Evolutionary conservation across 2,888 invertebrate genomes (phyloP), one percentile per base, ranked within the genome.

Genomic region (Galeruca laticollis): DNA sequence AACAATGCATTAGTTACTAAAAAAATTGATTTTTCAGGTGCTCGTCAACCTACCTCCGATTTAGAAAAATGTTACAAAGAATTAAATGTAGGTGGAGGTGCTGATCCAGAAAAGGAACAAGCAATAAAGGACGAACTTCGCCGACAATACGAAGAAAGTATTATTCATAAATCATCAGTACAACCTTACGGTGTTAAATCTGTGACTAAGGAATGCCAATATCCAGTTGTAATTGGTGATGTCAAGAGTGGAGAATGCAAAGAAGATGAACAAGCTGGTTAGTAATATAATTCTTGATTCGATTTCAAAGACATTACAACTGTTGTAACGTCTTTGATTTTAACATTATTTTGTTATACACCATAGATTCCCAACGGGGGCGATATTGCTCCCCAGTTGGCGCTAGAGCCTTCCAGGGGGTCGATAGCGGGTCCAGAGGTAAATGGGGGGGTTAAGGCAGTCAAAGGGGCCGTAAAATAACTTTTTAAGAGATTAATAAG

Each of bases 41-140:
- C 79, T 67, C 64, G 71, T 52, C 33, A 31, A 21, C 76, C 76
- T 13, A 70, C 77, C 75, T 78, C 80, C 0, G 81, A 82, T 75
- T 84, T 84, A 78, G 83, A 85, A 49, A 81, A 82, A 75, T 85
- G 85, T 61, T 69, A 84, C 63, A 78, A 78, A 52, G 74, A 76
- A 43, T 69, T 80, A 11, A 79, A 81, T 15, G 76, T 78, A 21
- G 75, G 74, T 20, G 75, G 66, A 18, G 73, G 66, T 13, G 49
- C 60, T 15, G 80, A 83, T 74, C 69, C 73, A 6, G 77, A 76
- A 65, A 69, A 72, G 26, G 83, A 82, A 33, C 70, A 68, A 54
- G 61, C 47, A 6, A 82, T 77, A 59, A 77, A 75, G 61, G 78
- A 74, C 15, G 68, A 79, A 70, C 70, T 83, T n/a, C 68, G 81